Base-by-base conservation (phyloP, 1,140 invertebrate species). In the Dendrolimus kikuchii region DNA sequence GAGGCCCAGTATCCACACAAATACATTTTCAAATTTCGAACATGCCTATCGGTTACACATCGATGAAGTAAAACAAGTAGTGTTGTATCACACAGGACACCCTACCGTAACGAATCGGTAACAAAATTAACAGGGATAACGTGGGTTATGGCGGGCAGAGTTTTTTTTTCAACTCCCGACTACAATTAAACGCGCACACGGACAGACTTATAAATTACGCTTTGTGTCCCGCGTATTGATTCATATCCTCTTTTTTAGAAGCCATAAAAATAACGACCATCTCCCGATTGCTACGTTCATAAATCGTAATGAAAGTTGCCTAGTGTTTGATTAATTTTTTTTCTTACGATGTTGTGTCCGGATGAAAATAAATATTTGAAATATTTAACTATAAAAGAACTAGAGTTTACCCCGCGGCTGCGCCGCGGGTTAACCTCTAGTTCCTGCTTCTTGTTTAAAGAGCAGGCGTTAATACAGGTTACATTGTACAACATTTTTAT, bases 251-350 rank as follows among this genome's bases (percentile, higher is more conserved):
- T 72, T 73, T 82, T 77, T 78, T 78, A 69, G 70, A 71, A 74
- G 72, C 77, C 72, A 81, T 84, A 80, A 81, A 84, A 84, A 73
- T 80, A 81, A 83, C 74, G 72, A 77, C 68, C 67, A 66, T 71
- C 68, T 70, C 64, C 63, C 67, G 68, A 75, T 77, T 75, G 74
- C 74, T 71, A 68, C 64, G 64, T 67, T 69, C 70, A 74, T 74
- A 79, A 79, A 82, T 82, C 67, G 66, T 57, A 59, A 59, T 49
- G 41, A 56, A 54, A 50, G 52, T 51, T 56, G 47, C 53, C 49
- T 59, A 55, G 52, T 44, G 49, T 57, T 63, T 63, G 55, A 68
- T 68, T 64, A 59, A 53, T 66, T 59, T 58, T 38, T 49, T 40
- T 51, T 62, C 53, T 51, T 42, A 51, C 41, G 6, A 51, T 51